These are phyloP conservation scores for Polydrusus cervinus DNA, from an alignment of 2,888 invertebrate genomes.

Conservation along the genomic window DNA sequence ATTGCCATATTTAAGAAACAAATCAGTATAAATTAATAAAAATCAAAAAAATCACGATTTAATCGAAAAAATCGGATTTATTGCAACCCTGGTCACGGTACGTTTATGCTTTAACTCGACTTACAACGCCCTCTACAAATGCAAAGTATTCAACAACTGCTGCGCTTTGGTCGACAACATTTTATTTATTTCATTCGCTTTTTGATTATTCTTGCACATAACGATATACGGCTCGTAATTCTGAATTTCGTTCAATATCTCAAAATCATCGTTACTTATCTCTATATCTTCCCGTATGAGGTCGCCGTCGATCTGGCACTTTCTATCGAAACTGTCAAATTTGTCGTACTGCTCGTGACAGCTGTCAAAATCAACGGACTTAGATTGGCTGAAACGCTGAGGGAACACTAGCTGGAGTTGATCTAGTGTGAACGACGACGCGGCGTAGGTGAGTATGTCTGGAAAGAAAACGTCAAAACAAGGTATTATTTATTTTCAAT, in stretches of 20 bases:
- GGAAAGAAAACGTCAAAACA: constrained; percentile 54
- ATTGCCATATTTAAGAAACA: too few relatives aligned
- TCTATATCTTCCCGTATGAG: constrained; percentile 43
- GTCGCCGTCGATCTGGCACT: constrained; percentile 35
- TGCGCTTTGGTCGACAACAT: constrained; percentile 77
- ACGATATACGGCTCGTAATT: constrained; percentile 71
- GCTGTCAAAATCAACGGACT: constrained; percentile 39
- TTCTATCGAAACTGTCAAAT: constrained; percentile 45
- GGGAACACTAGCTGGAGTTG: constrained; percentile 71
- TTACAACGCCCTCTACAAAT: constrained; percentile 61
- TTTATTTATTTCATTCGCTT: constrained; percentile 76
- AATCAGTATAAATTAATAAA: too few relatives aligned
- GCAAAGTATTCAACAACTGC: constrained; percentile 72
- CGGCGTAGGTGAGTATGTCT: constrained; percentile 71
- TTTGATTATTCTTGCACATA: constrained; percentile 75
- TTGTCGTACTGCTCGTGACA: constrained; percentile 39
- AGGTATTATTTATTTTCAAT: background rate
- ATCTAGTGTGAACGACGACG: constrained; percentile 70
- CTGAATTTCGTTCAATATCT: constrained; percentile 69
- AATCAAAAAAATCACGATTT: too few relatives aligned
- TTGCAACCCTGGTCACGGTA: too few relatives aligned
- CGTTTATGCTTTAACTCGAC: background rate
- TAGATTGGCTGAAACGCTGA: constrained; percentile 65
- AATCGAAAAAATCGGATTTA: too few relatives aligned
- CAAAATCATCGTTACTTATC: constrained; percentile 58